Evolutionary conservation across 2,113 vertebrate genomes (phyloP).

Genomic region (Pycnonotus jocosus): DNA sequence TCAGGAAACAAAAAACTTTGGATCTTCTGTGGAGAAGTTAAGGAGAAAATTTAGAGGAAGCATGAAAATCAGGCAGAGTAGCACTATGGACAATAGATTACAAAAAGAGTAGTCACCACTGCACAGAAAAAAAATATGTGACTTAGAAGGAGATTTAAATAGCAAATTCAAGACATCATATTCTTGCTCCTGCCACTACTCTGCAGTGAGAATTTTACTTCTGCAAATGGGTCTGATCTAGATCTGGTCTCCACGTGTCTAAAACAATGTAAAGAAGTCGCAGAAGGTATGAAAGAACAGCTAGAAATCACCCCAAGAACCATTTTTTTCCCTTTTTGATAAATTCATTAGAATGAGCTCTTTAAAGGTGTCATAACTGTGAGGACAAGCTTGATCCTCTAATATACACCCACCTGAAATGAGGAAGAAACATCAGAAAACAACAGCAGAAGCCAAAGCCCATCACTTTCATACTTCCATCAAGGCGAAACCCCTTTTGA

Average conservation of each 20-base stretch:
- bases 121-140: rapidly evolving
- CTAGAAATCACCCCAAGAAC: background rate
- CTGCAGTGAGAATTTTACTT: background rate
- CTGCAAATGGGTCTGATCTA: background rate
- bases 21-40: background rate
- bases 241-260: background rate
- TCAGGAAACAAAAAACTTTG: background rate
- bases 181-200: background rate
- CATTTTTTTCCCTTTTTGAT: background rate
- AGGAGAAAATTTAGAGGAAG: background rate
- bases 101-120: background rate
- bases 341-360: background rate
- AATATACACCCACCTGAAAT: background rate
- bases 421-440: background rate
- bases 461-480: background rate
- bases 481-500: background rate
- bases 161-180: background rate
- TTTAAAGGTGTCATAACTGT: background rate
- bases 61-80: background rate
- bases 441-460: background rate
- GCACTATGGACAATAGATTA: background rate
- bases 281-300: background rate
- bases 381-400: background rate
- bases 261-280: rapidly evolving
- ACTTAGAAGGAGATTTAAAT: background rate